Evolutionary conservation across 2,888 invertebrate species (phyloP), one percentile per base, ranked within the genome.

Genomic region (Amblyjoppa fuscipennis): DNA sequence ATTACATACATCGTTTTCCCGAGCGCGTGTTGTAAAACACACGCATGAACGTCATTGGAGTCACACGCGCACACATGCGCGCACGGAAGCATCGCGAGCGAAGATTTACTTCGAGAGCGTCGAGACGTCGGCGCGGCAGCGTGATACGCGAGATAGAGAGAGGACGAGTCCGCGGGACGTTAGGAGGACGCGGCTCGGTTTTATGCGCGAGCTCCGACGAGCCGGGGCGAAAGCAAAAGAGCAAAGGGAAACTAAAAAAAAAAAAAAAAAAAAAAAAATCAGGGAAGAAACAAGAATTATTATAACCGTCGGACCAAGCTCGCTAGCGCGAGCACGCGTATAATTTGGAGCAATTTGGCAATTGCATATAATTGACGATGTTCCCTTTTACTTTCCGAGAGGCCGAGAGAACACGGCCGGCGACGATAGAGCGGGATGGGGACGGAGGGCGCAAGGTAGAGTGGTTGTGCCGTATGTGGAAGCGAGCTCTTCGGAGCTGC

Each of bases 291-390:
- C 64, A 68, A 82, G 56, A 87, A 82, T 86, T 84, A 79, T 83
- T 80, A 84, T 84, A 86, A 83, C 70, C 70, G 64, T 68, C 68
- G 68, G 49, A 53, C 66, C 45, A 53, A 28, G 53, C 49, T 80
- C 74, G 89, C 90, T 34, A 64, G 41, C 41, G 70, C 59, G 71
- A 20, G 20, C 85, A 75, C 82, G 91, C 91, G 89, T 93, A 91
- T 93, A 93, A 93, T 93, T 93, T 93, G 87, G 91, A 92, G 92
- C 91, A 93, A 93, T 93, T 93, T 92, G 93, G 92, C 93, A 93
- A 93, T 93, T 93, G 93, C 92, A 91, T 91, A 92, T 93, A 93
- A 93, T 93, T 93, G 93, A 91, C 91, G 91, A 91, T 89, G 90
- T 90, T 91, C 90, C 91, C 92, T 93, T 92, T 93, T 93, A 91